Percentiles rank a stretch among this genome's conserved stretches.
These are phyloP conservation scores for Crotalus horridus DNA, from an alignment of 2,113 vertebrate species.

Conservation along the genomic window DNA sequence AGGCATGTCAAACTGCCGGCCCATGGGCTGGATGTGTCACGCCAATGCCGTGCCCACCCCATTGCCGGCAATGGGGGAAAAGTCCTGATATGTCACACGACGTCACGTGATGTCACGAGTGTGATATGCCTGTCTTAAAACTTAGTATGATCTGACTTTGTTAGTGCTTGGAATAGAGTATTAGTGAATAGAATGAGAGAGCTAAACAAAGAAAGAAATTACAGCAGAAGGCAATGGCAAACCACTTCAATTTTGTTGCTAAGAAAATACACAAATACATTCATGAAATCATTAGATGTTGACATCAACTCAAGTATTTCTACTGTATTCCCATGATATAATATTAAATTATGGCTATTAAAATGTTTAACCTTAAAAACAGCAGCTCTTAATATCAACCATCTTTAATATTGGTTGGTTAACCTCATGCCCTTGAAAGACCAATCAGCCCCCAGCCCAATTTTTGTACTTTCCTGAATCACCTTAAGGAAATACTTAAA, in stretches of 20 bases:
- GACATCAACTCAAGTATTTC: not conserved
- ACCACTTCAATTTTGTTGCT: not conserved
- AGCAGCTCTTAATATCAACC: not conserved
- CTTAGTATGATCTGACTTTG: not conserved
- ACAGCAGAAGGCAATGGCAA: not conserved
- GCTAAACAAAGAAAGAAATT: not conserved
- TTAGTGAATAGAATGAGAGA: not conserved
- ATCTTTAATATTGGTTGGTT: not conserved
- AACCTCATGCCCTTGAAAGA: not conserved
- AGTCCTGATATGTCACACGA: too few species aligned
- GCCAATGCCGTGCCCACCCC: too few species aligned
- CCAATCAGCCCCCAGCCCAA: not conserved
- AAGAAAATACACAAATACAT: not conserved
- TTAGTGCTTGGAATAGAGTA: not conserved
- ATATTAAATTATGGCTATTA: not conserved
- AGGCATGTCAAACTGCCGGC: too few species aligned
- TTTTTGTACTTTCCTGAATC: not conserved
- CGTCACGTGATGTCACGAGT: too few species aligned
- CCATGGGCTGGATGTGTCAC: too few species aligned
- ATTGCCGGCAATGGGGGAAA: too few species aligned
- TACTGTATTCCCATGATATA: not conserved
- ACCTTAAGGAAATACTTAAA: not conserved
- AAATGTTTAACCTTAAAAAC: not conserved
- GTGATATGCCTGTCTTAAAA: not conserved
- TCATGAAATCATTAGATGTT: not conserved